These are phyloP conservation scores for Nomada ruficornis DNA, from an alignment of 2,888 invertebrate species.

Conservation along the genomic window DNA sequence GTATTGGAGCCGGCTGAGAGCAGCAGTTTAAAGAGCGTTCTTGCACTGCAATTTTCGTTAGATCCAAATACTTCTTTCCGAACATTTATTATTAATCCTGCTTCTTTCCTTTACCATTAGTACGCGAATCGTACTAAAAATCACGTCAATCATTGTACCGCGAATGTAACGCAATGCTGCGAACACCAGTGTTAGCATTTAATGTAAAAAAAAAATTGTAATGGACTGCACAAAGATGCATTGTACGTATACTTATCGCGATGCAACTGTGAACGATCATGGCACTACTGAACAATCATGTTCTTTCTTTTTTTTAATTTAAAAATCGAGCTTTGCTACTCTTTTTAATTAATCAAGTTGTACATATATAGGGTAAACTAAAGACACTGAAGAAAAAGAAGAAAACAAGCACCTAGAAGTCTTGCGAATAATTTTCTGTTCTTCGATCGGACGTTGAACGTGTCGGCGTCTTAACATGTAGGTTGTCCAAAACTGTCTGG, in stretches of 20 bases:
- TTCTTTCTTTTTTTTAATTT: constrained; percentile 9
- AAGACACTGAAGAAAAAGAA: too few species aligned
- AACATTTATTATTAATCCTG: neutral
- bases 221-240: constrained; percentile 14
- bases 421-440: too few species aligned
- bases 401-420: too few species aligned
- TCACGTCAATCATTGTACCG: neutral
- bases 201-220: constrained; percentile 11
- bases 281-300: constrained; percentile 32
- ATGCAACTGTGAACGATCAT: constrained; percentile 10
- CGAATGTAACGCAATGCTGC: constrained; percentile 5
- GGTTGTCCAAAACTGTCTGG: constrained; percentile 11
- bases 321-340: neutral
- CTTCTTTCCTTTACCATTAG: neutral
- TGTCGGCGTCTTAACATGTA: too few species aligned
- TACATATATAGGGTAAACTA: constrained; percentile 14
- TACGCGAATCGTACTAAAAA: neutral
- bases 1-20: neutral
- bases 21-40: neutral
- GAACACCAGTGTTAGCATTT: constrained; percentile 21
- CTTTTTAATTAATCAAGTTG: constrained; percentile 19
- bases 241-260: neutral
- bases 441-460: too few species aligned
- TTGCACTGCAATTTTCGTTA: neutral
- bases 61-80: neutral